phyloP scores from a whole-genome alignment of 2,888 invertebrate species.

The Phengaris arion region DNA sequence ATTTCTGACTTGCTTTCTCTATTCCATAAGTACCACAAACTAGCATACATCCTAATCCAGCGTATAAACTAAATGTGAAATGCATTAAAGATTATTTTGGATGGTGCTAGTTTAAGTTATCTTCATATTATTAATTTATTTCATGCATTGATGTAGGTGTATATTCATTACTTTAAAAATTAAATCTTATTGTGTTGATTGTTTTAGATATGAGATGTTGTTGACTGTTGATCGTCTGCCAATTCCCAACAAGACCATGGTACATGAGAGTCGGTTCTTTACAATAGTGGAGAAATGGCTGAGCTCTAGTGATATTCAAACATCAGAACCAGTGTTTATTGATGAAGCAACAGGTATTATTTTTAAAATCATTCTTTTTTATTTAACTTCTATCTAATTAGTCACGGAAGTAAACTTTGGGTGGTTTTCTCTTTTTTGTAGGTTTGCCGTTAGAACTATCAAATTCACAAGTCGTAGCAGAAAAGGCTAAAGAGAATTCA shows the following conservation, averaged over 20 bases:
- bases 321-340: slow-evolving; percentile 53
- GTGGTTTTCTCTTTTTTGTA: slow-evolving; percentile 38
- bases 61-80: background rate
- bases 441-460: slow-evolving; percentile 65
- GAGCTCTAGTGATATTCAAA: slow-evolving; percentile 57
- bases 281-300: slow-evolving; percentile 92
- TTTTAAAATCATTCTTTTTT: slow-evolving; percentile 1
- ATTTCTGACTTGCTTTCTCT: no score
- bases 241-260: slow-evolving; percentile 94
- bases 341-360: slow-evolving; percentile 67
- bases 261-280: slow-evolving; percentile 94
- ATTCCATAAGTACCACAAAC: background rate
- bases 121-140: background rate
- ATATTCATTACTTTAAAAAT: slow-evolving; percentile 28
- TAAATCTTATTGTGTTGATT: slow-evolving; percentile 38
- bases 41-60: background rate
- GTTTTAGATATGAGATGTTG: slow-evolving; percentile 84
- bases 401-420: background rate
- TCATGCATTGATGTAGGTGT: slow-evolving; percentile 26
- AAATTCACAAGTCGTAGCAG: slow-evolving; percentile 48
- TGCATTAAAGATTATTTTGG: background rate
- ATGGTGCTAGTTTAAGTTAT: background rate
- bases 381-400: background rate
- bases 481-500: slow-evolving; percentile 58
- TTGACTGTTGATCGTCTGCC: slow-evolving; percentile 91